Percentiles rank a stretch among this genome's conserved stretches.
phyloP scores from a whole-genome alignment of 2,888 invertebrate species.

The Hirtodrosophila alboralis region DNA sequence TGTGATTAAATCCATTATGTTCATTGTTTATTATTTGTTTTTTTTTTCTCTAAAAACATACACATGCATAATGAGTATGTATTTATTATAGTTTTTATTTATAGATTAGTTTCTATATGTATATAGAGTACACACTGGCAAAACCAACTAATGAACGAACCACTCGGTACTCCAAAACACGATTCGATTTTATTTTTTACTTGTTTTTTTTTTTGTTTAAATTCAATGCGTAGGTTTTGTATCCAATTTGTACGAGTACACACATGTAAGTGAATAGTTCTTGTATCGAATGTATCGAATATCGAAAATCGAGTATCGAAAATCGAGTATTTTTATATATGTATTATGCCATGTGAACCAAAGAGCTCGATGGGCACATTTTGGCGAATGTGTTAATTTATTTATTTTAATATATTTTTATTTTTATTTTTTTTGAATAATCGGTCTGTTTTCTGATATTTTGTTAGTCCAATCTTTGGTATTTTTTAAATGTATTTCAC shows the following conservation, averaged over 20 bases:
- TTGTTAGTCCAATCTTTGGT: constrained; percentile 42
- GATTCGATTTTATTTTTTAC: constrained; percentile 11
- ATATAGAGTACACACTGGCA: constrained; percentile 24
- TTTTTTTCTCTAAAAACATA: constrained; percentile 26
- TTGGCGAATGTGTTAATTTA: constrained; percentile 44
- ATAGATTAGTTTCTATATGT: constrained; percentile 4
- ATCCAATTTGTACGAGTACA: constrained; percentile 25
- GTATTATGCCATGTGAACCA: constrained; percentile 27
- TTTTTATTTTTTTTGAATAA: too few relatives aligned
- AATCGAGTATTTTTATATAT: constrained; percentile 22
- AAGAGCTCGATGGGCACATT: constrained; percentile 34
- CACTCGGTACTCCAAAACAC: constrained; percentile 19
- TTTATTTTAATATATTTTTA: too few relatives aligned
- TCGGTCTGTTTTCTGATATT: constrained; percentile 2
- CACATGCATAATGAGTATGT: constrained; percentile 29
- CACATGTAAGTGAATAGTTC: constrained; percentile 26
- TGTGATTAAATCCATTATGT: constrained; percentile 42
- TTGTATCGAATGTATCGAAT: constrained; percentile 8
- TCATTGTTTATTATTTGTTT: constrained; percentile 22
- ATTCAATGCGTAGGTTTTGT: constrained; percentile 14
- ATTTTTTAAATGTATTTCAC: constrained; percentile 76
- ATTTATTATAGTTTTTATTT: constrained; percentile 1
- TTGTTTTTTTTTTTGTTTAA: too few relatives aligned
- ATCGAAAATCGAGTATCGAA: constrained; percentile 20
- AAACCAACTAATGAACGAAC: constrained; percentile 24